Percentiles rank a stretch among this genome's conserved stretches.
phyloP scores from a whole-genome alignment of 2,113 vertebrate genomes.

The Entomyzon cyanotis region DNA sequence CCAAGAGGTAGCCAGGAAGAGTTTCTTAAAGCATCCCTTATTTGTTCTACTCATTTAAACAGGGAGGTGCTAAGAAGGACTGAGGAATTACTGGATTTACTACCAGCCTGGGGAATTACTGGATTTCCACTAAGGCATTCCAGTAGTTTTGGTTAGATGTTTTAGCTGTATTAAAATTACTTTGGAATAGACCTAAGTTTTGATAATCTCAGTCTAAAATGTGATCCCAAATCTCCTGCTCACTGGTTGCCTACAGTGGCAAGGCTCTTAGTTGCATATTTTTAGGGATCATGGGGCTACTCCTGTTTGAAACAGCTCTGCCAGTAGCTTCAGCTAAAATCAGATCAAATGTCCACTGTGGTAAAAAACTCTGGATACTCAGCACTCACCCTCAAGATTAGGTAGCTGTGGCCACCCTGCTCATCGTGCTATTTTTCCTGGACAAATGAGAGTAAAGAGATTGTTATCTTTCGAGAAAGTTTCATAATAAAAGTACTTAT shows the following conservation, averaged over 20 bases:
- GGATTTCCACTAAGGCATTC: neutral
- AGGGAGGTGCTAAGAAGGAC: neutral
- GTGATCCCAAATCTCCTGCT: neutral
- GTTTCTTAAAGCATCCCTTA: neutral
- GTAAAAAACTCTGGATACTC: neutral
- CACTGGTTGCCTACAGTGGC: rapidly evolving
- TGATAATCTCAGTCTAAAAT: neutral
- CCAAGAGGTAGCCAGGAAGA: neutral
- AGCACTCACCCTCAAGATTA: neutral
- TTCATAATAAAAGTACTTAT: neutral
- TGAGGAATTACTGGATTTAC: neutral
- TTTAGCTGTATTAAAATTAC: neutral
- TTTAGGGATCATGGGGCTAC: neutral
- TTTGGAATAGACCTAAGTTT: neutral
- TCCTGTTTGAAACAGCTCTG: neutral
- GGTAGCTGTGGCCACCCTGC: neutral
- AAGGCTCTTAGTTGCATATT: neutral
- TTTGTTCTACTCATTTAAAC: neutral
- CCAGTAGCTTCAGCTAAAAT: neutral
- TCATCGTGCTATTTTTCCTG: neutral
- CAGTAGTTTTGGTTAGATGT: neutral
- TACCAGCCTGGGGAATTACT: neutral
- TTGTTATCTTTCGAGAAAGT: neutral
- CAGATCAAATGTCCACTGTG: neutral
- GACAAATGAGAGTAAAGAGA: neutral